Base-by-base conservation (phyloP, 2,113 vertebrate species). In the Microtus oregoni region DNA sequence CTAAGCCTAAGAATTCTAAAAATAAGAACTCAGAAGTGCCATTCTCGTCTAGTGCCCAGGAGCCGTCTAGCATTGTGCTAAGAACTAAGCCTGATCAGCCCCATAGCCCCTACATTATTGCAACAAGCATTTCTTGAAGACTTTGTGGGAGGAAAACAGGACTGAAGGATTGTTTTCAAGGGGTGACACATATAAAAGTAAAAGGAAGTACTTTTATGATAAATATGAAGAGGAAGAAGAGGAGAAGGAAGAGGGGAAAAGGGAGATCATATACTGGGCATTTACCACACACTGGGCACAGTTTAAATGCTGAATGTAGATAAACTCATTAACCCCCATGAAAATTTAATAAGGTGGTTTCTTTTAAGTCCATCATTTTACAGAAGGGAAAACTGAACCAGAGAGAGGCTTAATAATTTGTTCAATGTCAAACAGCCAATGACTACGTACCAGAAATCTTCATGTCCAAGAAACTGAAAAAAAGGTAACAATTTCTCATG, bases 151-250 rank as follows among this genome's bases (percentile, higher is more conserved):
- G n/a, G 14, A 41, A 67, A 89, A 86, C n/a, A 17, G 24, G 77
- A 77, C 52, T 50, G 63, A 85, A 92, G 82, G 4, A 67, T 95
- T 38, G 55, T 95, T 89, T 85, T 77, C 68, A 95, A 96, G 44
- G 26, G 41, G n/a, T 86, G 14, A 8, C 22, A 24, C 75, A 65
- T 94, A 89, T 95, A 47, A 79, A 95, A 85, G 61, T 89, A 95
- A 73, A 76, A 85, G 13, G 63, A 92, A 72, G 15, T 78, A 41
- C 95, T 94, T 83, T 86, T 61, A 52, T 38, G 86, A 76, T 87
- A 86, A 83, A 63, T 47, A 52, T 15, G 15, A 86, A 4, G 44
- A 86, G 67, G 35, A 77, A 30, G 30, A 68, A 32, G 67, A 68
- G 67, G 67, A 67, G 26, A 28, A 67, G 63, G 26, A 30, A 28